These are phyloP conservation scores for Eurosta solidaginis DNA, from an alignment of 1,140 invertebrate genomes.

Conservation along the genomic window DNA sequence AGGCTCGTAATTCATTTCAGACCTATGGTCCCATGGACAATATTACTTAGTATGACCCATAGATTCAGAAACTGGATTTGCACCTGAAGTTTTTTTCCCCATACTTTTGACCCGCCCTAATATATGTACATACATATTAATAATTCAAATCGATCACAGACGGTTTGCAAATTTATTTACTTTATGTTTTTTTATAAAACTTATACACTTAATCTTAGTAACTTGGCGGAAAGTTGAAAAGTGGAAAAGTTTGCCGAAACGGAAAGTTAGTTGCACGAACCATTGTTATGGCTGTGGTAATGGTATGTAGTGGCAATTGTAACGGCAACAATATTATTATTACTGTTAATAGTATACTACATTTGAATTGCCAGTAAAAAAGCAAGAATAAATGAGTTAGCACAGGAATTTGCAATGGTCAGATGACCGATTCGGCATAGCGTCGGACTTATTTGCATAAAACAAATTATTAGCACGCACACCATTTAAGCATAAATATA, in stretches of 20 bases:
- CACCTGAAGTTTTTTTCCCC: too few species aligned
- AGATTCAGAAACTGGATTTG: too few species aligned
- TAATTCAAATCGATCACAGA: not conserved
- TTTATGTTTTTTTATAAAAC: not conserved
- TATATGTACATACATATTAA: not conserved
- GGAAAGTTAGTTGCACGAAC: not conserved
- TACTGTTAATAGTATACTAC: not conserved
- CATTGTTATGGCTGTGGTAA: not conserved
- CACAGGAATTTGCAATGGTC: constrained; percentile 6
- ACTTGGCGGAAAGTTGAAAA: not conserved
- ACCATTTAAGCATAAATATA: constrained; percentile 28
- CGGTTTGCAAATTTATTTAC: not conserved
- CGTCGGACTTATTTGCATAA: constrained; percentile 11
- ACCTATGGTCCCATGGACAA: too few species aligned
- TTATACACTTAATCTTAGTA: not conserved
- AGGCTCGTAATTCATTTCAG: too few species aligned
- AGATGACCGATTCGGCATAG: not conserved
- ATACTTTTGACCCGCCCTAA: too few species aligned
- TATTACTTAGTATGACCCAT: too few species aligned
- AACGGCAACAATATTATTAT: not conserved
- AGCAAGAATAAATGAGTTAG: not conserved
- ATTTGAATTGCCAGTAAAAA: not conserved
- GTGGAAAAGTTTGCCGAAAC: not conserved
- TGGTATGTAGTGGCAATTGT: not conserved
- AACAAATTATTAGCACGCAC: constrained; percentile 18